Percentiles rank a stretch among this genome's conserved stretches.
Evolutionary conservation across 2,797 vertebrate species (phyloP).

Genomic region (Falco concolor): DNA sequence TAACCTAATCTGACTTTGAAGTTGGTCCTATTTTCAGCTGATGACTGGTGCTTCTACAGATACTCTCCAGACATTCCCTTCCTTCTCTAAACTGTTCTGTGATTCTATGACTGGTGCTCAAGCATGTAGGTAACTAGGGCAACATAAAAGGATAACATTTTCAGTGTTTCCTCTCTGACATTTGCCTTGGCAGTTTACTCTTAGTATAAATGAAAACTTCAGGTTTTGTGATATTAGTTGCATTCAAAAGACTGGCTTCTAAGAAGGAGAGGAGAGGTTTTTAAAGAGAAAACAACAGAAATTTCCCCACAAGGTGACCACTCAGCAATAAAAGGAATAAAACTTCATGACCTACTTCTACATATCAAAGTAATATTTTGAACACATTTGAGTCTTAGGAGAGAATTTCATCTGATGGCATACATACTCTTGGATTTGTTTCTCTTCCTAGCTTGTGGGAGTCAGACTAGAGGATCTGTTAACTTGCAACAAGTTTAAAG

Average conservation of each 20-base stretch:
- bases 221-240: not conserved
- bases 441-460: not conserved
- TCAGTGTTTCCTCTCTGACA: not conserved
- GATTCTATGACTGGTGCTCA: not conserved
- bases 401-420: not conserved
- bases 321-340: not conserved
- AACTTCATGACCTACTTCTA: not conserved
- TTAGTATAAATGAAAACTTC: not conserved
- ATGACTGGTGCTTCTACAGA: not conserved
- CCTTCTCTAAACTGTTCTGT: not conserved
- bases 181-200: not conserved
- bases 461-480: not conserved
- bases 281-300: not conserved
- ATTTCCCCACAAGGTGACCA: not conserved
- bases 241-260: not conserved
- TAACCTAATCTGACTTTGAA: not conserved
- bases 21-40: not conserved
- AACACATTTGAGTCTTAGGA: not conserved
- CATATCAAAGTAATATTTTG: not conserved
- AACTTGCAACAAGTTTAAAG: not conserved
- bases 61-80: not conserved
- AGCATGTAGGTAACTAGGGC: not conserved
- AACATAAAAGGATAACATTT: not conserved
- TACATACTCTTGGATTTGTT: not conserved
- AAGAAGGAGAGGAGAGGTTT: not conserved